phyloP scores from a whole-genome alignment of 2,797 vertebrate species.

The Neopelma chrysocephalum region DNA sequence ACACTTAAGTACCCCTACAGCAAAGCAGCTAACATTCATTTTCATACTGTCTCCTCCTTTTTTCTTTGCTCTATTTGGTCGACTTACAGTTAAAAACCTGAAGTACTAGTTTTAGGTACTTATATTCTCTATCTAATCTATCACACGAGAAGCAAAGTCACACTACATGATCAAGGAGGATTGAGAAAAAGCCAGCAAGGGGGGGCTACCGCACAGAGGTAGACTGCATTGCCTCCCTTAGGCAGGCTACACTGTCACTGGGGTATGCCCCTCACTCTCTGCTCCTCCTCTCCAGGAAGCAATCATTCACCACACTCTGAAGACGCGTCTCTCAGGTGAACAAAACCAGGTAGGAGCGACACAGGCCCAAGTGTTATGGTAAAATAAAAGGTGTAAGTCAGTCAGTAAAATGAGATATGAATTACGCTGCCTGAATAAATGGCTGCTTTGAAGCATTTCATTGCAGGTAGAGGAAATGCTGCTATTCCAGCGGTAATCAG shows the following conservation, averaged over 20 bases:
- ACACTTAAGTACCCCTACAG: not conserved
- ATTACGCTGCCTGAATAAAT: conserved; percentile 10
- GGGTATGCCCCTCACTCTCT: not conserved
- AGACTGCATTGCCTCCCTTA: accelerated
- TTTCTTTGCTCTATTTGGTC: not conserved
- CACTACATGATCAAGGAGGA: not conserved
- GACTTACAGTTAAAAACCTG: not conserved
- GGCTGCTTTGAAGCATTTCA: conserved; percentile 18
- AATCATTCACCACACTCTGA: not conserved
- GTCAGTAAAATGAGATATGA: not conserved
- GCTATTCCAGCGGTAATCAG: conserved; percentile 14
- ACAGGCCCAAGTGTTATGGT: conserved; percentile 6
- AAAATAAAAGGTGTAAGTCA: not conserved
- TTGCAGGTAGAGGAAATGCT: conserved; percentile 18
- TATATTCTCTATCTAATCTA: not conserved
- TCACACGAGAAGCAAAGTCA: not conserved
- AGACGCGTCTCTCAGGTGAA: not conserved
- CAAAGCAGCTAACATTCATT: not conserved
- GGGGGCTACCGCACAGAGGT: not conserved
- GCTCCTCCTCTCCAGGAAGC: not conserved
- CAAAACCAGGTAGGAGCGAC: not conserved
- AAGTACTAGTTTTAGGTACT: not conserved
- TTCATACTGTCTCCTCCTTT: not conserved
- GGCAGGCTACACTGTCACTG: not conserved
- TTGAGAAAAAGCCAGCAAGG: not conserved